phyloP scores from a whole-genome alignment of 2,888 invertebrate genomes.

The Tineola bisselliella region DNA sequence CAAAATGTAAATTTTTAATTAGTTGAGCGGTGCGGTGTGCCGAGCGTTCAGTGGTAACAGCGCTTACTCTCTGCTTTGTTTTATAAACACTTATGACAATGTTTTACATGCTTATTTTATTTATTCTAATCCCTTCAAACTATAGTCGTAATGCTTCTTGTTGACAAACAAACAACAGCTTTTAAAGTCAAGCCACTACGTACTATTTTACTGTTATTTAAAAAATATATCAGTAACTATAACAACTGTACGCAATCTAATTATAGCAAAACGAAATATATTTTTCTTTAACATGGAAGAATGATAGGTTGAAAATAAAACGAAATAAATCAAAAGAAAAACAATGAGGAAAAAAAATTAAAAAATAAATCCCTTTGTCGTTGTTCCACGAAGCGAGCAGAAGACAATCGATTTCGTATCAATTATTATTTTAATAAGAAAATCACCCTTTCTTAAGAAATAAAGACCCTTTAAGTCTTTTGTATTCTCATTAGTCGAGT shows the following conservation, averaged over 20 bases:
- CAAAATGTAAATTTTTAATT: conserved; percentile 65
- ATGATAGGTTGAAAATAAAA: background rate
- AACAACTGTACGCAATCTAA: too few species aligned
- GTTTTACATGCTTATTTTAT: conserved; percentile 2
- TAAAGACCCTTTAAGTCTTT: conserved; percentile 34
- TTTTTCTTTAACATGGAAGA: background rate
- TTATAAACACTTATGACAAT: conserved; percentile 4
- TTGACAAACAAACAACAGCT: too few species aligned
- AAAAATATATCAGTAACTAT: too few species aligned
- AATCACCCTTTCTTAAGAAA: conserved; percentile 30
- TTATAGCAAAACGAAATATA: too few species aligned
- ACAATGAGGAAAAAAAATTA: background rate
- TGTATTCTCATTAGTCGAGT: conserved; percentile 32
- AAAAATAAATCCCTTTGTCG: conserved; percentile 28
- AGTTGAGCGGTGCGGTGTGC: conserved; percentile 24
- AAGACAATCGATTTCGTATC: conserved; percentile 44
- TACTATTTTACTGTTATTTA: too few species aligned
- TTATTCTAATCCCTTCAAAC: background rate
- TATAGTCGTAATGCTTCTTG: background rate
- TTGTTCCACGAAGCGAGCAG: conserved; percentile 12
- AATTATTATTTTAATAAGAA: conserved; percentile 50
- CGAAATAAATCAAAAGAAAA: conserved; percentile 3
- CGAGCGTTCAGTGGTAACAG: conserved; percentile 1
- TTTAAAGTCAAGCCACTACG: too few species aligned
- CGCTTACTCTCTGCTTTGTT: conserved; percentile 7